Conservation (phyloP, 2,888 invertebrate species). For the Linnaemya vulpina region DNA sequence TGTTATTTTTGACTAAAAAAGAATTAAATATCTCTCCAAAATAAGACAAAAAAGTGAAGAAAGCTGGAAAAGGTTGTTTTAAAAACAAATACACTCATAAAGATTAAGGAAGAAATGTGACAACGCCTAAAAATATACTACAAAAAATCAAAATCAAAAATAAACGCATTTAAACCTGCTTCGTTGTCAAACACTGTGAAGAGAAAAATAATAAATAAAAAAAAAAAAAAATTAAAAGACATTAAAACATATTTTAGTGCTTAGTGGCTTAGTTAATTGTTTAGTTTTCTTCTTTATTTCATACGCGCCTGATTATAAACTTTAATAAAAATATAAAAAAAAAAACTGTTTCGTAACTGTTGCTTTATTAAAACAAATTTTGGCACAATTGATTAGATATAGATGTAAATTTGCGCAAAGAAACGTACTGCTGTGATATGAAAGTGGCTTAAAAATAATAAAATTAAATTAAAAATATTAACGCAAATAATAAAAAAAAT, state of each 20-base stretch:
- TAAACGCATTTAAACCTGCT: background rate
- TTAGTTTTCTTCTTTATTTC: constrained; percentile 35
- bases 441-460: constrained; percentile 70
- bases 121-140: constrained; percentile 75
- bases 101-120: constrained; percentile 62
- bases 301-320: constrained; percentile 56
- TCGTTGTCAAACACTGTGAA: background rate
- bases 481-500: background rate
- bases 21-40: constrained; percentile 46
- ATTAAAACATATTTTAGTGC: constrained; percentile 47
- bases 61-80: constrained; percentile 18
- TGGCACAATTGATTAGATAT: constrained; percentile 22
- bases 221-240: constrained; percentile 8
- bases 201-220: no score
- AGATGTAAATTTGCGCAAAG: constrained; percentile 15
- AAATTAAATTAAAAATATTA: constrained; percentile 23
- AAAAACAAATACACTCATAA: constrained; percentile 20
- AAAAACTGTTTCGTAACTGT: constrained; percentile 63
- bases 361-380: constrained; percentile 34
- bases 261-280: constrained; percentile 71
- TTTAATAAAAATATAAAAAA: constrained; percentile 5
- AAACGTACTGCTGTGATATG: constrained; percentile 69
- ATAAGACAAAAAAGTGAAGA: constrained; percentile 19
- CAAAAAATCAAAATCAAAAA: constrained; percentile 27
- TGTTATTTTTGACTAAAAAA: constrained; percentile 47